Conservation (phyloP, 2,888 invertebrate genomes). For the Euphydryas editha region DNA sequence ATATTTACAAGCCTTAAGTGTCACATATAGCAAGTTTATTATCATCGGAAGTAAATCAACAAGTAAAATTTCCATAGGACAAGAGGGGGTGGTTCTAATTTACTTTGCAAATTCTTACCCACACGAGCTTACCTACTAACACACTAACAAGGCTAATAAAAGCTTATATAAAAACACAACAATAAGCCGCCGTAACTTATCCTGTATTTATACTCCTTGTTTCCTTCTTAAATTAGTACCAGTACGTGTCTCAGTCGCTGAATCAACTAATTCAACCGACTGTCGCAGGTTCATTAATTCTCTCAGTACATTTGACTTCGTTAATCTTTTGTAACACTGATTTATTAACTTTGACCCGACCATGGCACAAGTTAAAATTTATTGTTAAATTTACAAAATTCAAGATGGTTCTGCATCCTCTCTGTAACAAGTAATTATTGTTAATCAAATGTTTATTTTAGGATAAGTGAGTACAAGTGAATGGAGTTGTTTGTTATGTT, state of each 20-base stretch:
- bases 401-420: background rate
- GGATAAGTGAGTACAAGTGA: too few relatives aligned
- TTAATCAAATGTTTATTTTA: background rate
- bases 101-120: too few relatives aligned
- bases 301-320: conserved; percentile 69
- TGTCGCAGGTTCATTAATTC: conserved; percentile 61
- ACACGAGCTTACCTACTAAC: too few relatives aligned
- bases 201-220: background rate
- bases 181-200: too few relatives aligned
- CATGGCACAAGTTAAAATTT: conserved; percentile 19
- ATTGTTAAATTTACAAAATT: background rate
- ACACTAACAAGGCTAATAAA: too few relatives aligned
- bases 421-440: background rate
- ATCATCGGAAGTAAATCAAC: too few relatives aligned
- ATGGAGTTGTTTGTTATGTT: too few relatives aligned
- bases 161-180: too few relatives aligned
- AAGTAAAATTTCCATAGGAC: too few relatives aligned
- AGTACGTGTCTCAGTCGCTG: conserved; percentile 21
- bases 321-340: conserved; percentile 72
- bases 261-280: conserved; percentile 37
- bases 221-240: conserved; percentile 10
- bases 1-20: too few relatives aligned
- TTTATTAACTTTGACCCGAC: conserved; percentile 58
- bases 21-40: too few relatives aligned
- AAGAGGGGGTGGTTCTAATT: too few relatives aligned